A percentile compares a stretch with the other conserved stretches of the same genome.
Evolutionary conservation across 2,888 invertebrate genomes (phyloP).

Genomic region (Synergus umbraculus): DNA sequence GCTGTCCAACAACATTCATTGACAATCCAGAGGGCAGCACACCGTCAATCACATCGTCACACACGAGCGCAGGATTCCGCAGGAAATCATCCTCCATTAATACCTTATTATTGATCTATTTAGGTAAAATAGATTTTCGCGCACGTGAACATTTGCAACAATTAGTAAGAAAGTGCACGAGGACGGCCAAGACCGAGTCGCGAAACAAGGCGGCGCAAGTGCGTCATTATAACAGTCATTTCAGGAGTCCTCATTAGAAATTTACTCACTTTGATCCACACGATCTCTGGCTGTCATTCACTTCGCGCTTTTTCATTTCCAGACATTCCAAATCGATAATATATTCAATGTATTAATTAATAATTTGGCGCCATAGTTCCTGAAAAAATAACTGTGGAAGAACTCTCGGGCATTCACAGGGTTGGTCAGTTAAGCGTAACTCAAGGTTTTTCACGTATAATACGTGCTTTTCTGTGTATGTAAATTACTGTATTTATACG

Average conservation of each 20-base stretch:
- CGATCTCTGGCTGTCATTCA: constrained; percentile 47
- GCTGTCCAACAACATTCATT: constrained; percentile 86
- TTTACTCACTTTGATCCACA: constrained; percentile 73
- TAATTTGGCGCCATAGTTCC: constrained; percentile 81
- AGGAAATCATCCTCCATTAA: constrained; percentile 68
- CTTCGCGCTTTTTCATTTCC: constrained; percentile 62
- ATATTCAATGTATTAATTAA: constrained; percentile 64
- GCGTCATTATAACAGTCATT: constrained; percentile 72
- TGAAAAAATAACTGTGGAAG: constrained; percentile 75
- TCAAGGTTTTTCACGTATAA: too few species aligned
- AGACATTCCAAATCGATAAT: constrained; percentile 69
- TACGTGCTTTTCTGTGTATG: too few species aligned
- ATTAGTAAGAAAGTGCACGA: constrained; percentile 31
- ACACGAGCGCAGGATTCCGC: constrained; percentile 63
- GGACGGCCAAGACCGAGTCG: constrained; percentile 54
- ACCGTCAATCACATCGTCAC: constrained; percentile 77
- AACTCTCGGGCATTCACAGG: neutral
- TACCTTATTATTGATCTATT: constrained; percentile 77
- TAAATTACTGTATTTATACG: too few species aligned
- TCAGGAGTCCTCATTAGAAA: constrained; percentile 80
- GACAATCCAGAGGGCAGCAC: constrained; percentile 90
- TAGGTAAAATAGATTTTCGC: constrained; percentile 69
- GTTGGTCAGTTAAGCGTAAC: too few species aligned
- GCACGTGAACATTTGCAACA: constrained; percentile 55
- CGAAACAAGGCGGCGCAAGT: constrained; percentile 46